Conservation (phyloP, 2,888 invertebrate genomes). For the Tiphia femorata region DNA sequence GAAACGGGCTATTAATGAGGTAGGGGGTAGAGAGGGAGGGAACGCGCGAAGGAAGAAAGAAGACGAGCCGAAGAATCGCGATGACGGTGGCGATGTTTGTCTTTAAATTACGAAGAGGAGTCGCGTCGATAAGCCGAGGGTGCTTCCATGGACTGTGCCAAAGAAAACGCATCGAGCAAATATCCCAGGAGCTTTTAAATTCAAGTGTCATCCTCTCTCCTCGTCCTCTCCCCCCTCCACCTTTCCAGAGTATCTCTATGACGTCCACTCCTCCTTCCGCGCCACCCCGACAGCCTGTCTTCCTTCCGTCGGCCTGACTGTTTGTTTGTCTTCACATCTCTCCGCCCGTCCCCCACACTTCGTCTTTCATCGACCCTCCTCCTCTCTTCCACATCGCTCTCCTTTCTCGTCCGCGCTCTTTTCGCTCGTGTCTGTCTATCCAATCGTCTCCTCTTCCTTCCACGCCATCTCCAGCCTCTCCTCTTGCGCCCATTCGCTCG, state of each 20-base stretch:
- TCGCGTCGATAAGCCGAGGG: slow-evolving; percentile 16
- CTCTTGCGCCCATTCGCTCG: not conserved
- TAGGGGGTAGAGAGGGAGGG: not conserved
- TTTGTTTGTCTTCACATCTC: not conserved
- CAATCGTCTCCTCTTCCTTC: not conserved
- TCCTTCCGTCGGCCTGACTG: not conserved
- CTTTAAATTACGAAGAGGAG: slow-evolving; percentile 20
- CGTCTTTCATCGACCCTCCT: not conserved
- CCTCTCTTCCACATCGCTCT: not conserved
- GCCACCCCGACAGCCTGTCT: not conserved
- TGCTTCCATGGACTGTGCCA: slow-evolving; percentile 10
- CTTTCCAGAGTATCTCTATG: too few relatives aligned
- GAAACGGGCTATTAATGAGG: not conserved
- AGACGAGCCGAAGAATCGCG: too few relatives aligned
- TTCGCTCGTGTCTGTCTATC: not conserved
- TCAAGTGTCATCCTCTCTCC: slow-evolving; percentile 35
- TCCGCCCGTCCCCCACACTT: not conserved
- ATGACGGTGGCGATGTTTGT: slow-evolving; percentile 14
- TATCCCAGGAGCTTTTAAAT: slow-evolving; percentile 40
- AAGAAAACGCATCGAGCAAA: slow-evolving; percentile 39
- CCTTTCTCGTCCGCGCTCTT: not conserved
- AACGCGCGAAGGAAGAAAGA: not conserved
- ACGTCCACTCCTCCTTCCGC: too few relatives aligned
- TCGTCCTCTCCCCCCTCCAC: slow-evolving; percentile 8
- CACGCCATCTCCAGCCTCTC: too few relatives aligned